phyloP scores from a whole-genome alignment of 2,113 vertebrate species.

The Siniperca chuatsi region DNA sequence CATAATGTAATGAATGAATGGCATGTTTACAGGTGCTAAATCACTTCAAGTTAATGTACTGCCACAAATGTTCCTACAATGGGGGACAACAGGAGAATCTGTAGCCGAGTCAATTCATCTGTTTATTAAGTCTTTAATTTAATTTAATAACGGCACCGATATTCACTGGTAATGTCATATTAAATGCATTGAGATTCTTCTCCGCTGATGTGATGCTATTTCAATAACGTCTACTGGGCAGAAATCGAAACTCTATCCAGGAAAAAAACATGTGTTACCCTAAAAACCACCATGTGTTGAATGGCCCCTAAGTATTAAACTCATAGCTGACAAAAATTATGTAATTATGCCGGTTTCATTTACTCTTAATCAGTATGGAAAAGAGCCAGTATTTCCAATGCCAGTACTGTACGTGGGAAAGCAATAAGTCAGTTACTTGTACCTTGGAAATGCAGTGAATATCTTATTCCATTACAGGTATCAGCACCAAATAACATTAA shows the following conservation, averaged over 20 bases:
- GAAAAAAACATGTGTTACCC: too few species aligned
- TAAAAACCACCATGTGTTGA: too few species aligned
- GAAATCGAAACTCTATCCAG: too few species aligned
- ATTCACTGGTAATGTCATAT: background rate
- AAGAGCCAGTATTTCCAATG: background rate
- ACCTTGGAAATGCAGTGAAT: too few species aligned
- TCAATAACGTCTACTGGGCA: background rate
- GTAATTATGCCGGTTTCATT: background rate
- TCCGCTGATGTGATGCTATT: background rate
- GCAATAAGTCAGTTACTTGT: background rate
- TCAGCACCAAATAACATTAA: background rate
- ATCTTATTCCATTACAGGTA: background rate
- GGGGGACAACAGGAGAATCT: background rate
- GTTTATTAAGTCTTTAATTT: too few species aligned
- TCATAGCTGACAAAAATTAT: background rate
- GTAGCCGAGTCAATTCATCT: background rate
- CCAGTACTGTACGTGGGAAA: background rate
- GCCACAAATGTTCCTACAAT: background rate
- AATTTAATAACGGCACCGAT: too few species aligned
- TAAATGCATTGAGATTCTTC: background rate
- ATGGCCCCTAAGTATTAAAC: too few species aligned
- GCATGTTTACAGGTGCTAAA: background rate
- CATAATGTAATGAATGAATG: slow-evolving; percentile 8
- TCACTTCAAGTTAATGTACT: background rate
- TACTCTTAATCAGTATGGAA: too few species aligned